Percentiles rank a stretch among this genome's conserved stretches.
These are phyloP conservation scores for Scortum barcoo DNA, from an alignment of 2,113 vertebrate genomes.

Conservation along the genomic window DNA sequence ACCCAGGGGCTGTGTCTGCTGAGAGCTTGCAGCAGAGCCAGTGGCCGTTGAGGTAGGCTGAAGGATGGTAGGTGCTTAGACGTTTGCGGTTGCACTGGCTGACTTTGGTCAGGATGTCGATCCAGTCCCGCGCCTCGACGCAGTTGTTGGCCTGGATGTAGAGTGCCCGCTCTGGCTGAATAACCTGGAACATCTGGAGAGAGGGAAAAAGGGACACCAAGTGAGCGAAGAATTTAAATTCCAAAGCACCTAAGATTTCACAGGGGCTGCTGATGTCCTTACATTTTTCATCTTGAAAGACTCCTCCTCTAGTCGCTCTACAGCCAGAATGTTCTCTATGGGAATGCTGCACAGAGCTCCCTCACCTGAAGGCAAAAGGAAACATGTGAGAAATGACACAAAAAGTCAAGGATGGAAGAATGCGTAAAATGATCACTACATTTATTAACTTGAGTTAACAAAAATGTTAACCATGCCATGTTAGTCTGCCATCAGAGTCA, in stretches of 20 bases:
- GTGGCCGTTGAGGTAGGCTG: conserved; percentile 97
- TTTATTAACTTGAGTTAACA: background rate
- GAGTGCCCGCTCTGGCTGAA: conserved; percentile 96
- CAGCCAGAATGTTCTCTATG: conserved; percentile 98
- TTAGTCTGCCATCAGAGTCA: background rate
- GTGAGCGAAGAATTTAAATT: conserved; percentile 2
- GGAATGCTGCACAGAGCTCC: conserved; percentile 95
- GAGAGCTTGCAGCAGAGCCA: conserved; percentile 97
- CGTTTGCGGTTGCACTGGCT: conserved; percentile 98
- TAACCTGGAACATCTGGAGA: conserved; percentile 98
- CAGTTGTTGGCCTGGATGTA: conserved; percentile 99
- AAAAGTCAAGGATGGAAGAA: background rate
- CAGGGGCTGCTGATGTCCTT: conserved; percentile 69
- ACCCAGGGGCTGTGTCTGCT: conserved; percentile 90
- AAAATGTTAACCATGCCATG: background rate
- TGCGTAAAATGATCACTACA: background rate
- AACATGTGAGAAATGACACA: conserved; percentile 14
- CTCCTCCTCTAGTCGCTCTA: conserved; percentile 96
- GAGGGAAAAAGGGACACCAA: background rate
- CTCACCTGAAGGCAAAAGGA: conserved; percentile 86
- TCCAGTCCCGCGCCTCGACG: conserved; percentile 98
- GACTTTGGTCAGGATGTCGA: conserved; percentile 97
- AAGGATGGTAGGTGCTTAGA: conserved; percentile 94
- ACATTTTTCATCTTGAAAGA: conserved; percentile 99
- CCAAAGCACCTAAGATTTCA: background rate